Evolutionary conservation across 1,140 invertebrate species (phyloP).

Genomic region (Pseudomyrmex cubaensis): DNA sequence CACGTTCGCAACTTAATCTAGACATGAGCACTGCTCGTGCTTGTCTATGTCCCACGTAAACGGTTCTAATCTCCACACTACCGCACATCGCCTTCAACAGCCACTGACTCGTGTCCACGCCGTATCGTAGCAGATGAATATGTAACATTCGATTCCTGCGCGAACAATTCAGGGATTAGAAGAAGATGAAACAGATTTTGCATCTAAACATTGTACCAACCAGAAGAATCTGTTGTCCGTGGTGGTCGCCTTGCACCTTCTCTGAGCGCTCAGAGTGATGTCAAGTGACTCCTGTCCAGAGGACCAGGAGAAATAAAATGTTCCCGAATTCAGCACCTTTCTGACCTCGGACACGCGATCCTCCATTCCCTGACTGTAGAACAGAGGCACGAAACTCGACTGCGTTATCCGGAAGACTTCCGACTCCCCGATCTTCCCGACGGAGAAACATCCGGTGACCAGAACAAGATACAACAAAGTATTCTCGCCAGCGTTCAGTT

Average conservation of each 20-base stretch:
- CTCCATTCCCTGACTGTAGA: conserved; percentile 91
- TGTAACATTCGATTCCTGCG: conserved; percentile 96
- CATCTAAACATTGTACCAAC: conserved; percentile 81
- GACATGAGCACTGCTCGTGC: conserved; percentile 97
- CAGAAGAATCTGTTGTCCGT: conserved; percentile 99
- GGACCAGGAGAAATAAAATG: conserved; percentile 97
- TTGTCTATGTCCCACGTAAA: conserved; percentile 97
- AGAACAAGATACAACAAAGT: conserved; percentile 94
- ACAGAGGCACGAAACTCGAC: conserved; percentile 94
- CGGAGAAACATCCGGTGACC: conserved; percentile 97
- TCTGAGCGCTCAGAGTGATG: conserved; percentile 96
- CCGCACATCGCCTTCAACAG: conserved; percentile 97
- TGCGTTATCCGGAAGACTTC: conserved; percentile 98
- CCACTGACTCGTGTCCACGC: conserved; percentile 95
- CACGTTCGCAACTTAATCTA: conserved; percentile 97
- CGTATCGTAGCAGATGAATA: conserved; percentile 95
- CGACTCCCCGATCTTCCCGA: conserved; percentile 96
- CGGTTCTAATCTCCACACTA: conserved; percentile 97
- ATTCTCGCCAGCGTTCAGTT: conserved; percentile 93
- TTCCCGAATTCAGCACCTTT: conserved; percentile 97
- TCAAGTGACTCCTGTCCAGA: conserved; percentile 88
- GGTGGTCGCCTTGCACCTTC: conserved; percentile 90
- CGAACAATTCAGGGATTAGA: conserved; percentile 30
- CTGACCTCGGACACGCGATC: conserved; percentile 92
- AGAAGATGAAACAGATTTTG: background rate